Base-by-base conservation (phyloP, 2,113 vertebrate genomes). In the Felis chaus region DNA sequence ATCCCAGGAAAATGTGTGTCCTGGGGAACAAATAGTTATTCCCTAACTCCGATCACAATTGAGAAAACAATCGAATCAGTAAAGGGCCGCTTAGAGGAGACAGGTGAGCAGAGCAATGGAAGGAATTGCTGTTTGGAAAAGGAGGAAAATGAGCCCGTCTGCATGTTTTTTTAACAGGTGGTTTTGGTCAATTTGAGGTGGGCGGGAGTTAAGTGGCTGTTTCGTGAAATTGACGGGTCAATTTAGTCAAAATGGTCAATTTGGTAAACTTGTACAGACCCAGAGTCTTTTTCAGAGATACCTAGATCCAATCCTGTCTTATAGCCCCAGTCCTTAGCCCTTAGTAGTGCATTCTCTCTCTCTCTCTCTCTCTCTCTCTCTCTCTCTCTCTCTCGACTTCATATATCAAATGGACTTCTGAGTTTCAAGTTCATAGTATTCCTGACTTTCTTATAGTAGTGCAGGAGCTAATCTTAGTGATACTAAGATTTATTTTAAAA, bases 1-100 rank as follows among this genome's bases (percentile, higher is more conserved):
- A 91, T 98, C 94, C 95, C 76, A 89, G 94, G 81, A 94, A 98
- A 97, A 97, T 97, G 39, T 97, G 91, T 93, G 85, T 97, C 94
- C 94, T 94, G 85, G 96, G 97, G 97, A 98, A 96, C 76, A 96
- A 97, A 97, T 91, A 94, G 96, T 97, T 91, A 97, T 97, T 97
- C 89, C 57, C 91, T 95, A 97, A 95, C 92, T 98, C 95, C 92
- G 97, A 88, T 96, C 94, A 88, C 92, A 97, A 95, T 95, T 95
- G 94, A 94, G 92, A 84, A 98, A 97, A 96, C 92, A 95, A 95
- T 33, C 85, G 90, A 88, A 87, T 94, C 74, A 97, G 84, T 92
- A 96, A 98, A 97, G 65, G 80, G 69, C 25, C 94, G 29, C 81
- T 93, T 89, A 45, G 81, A 97, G 50, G 84, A 97, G 86, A 91